Percentiles rank a stretch among this genome's conserved stretches.
Conservation (phyloP, 2,888 invertebrate species). For the Drosophila yooni region DNA sequence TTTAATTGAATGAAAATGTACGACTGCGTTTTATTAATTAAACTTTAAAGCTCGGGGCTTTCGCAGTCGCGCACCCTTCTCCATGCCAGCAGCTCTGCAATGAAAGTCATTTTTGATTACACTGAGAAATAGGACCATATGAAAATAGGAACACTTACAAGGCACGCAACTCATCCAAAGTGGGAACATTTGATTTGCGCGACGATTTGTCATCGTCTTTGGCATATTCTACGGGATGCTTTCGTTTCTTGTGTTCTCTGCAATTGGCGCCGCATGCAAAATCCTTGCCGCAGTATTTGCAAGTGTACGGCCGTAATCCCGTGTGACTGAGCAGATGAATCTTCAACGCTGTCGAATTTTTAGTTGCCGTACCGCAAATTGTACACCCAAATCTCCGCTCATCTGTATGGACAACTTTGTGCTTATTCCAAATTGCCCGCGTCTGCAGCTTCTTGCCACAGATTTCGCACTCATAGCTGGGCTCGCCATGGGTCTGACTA, state of each 20-base stretch:
- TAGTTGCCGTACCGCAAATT: conserved; percentile 81
- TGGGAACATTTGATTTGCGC: conserved; percentile 80
- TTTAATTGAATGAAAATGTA: background rate
- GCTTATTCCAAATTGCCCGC: conserved; percentile 85
- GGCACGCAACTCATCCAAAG: conserved; percentile 82
- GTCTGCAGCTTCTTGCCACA: conserved; percentile 85
- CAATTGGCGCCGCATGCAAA: conserved; percentile 84
- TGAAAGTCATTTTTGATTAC: background rate
- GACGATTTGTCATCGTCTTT: conserved; percentile 58
- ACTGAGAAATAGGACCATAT: background rate
- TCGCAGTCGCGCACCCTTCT: conserved; percentile 38
- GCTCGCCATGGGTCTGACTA: conserved; percentile 84
- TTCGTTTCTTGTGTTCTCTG: conserved; percentile 82
- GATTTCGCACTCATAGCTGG: conserved; percentile 84
- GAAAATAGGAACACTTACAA: conserved; percentile 65
- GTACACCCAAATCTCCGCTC: conserved; percentile 82
- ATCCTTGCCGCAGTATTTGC: conserved; percentile 83
- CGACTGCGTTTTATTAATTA: background rate
- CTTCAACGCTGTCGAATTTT: conserved; percentile 83
- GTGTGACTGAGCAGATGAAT: conserved; percentile 84
- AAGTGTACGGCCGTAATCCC: conserved; percentile 83
- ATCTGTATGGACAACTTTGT: conserved; percentile 83
- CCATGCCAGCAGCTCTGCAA: conserved; percentile 49
- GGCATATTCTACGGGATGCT: conserved; percentile 81
- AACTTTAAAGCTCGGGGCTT: conserved; percentile 5